phyloP scores from a whole-genome alignment of 2,113 vertebrate genomes.

The Bucco capensis region DNA sequence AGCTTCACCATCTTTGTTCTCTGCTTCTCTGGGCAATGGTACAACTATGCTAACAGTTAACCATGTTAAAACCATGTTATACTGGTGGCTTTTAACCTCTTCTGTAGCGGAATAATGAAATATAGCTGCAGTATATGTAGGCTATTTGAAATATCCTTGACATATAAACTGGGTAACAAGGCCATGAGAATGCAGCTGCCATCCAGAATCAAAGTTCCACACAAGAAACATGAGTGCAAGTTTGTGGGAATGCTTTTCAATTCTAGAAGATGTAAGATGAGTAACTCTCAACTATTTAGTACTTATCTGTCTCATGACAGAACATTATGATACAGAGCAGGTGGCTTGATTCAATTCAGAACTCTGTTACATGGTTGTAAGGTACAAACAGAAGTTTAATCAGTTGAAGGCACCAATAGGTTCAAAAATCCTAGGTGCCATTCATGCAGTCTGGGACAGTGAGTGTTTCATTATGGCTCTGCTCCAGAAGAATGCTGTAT shows the following conservation, averaged over 20 bases:
- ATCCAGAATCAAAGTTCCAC: not conserved
- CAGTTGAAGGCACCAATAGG: not conserved
- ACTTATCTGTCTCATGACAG: not conserved
- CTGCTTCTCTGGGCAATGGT: not conserved
- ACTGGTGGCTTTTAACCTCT: not conserved
- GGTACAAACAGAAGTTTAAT: not conserved
- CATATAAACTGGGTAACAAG: not conserved
- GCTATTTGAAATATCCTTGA: not conserved
- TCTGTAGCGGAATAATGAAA: not conserved
- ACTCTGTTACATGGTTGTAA: not conserved
- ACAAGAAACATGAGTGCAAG: rapidly evolving
- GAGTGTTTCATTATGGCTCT: not conserved
- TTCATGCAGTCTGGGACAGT: not conserved
- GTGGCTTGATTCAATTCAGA: not conserved
- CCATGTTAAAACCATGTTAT: not conserved
- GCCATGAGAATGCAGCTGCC: not conserved
- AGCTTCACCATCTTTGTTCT: not conserved
- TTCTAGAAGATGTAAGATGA: not conserved
- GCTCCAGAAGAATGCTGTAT: not conserved
- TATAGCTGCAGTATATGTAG: not conserved
- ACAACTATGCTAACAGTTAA: not conserved
- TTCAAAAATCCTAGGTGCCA: not conserved
- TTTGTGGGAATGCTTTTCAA: not conserved
- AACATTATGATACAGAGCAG: not conserved
- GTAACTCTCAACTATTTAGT: not conserved